These are phyloP conservation scores for Parotocinclus haroldoi DNA, from an alignment of 2,797 vertebrate genomes.

Conservation along the genomic window DNA sequence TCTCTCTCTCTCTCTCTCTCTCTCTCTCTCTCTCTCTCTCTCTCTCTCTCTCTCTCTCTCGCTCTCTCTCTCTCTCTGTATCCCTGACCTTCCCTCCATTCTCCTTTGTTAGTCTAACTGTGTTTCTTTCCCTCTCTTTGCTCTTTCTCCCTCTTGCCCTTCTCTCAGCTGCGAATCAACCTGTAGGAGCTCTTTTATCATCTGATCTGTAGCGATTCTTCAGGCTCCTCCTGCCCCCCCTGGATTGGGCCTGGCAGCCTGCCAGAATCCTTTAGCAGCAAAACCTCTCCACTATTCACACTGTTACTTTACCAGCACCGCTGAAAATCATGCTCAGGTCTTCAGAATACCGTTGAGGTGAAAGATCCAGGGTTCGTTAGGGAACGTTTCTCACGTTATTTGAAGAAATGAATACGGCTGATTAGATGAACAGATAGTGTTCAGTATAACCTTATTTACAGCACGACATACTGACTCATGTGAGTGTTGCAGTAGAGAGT, in stretches of 20 bases:
- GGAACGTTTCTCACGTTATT: too few relatives aligned
- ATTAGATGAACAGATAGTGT: too few relatives aligned
- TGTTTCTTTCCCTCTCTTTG: constrained; percentile 3
- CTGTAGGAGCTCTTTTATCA: not conserved
- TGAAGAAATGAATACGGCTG: too few relatives aligned
- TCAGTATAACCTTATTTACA: too few relatives aligned
- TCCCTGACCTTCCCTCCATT: not conserved
- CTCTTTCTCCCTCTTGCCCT: constrained; percentile 16
- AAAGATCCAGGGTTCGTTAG: not conserved
- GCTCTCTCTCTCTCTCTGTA: not conserved
- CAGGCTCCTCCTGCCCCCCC: constrained; percentile 28
- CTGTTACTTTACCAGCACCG: not conserved
- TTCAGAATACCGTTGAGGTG: too few relatives aligned
- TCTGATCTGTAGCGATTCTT: not conserved
- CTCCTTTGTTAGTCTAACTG: not conserved
- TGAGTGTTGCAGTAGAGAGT: too few relatives aligned
- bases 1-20: not conserved
- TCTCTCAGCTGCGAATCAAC: not conserved
- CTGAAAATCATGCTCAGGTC: too few relatives aligned
- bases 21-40: constrained; percentile 11
- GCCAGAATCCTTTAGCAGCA: constrained; percentile 41
- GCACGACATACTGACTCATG: too few relatives aligned
- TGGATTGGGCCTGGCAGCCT: constrained; percentile 30
- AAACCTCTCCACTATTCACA: constrained; percentile 30
- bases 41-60: not conserved